Percentiles rank a stretch among this genome's conserved stretches.
phyloP scores from a whole-genome alignment of 2,888 invertebrate genomes.

The Laothoe populi region DNA sequence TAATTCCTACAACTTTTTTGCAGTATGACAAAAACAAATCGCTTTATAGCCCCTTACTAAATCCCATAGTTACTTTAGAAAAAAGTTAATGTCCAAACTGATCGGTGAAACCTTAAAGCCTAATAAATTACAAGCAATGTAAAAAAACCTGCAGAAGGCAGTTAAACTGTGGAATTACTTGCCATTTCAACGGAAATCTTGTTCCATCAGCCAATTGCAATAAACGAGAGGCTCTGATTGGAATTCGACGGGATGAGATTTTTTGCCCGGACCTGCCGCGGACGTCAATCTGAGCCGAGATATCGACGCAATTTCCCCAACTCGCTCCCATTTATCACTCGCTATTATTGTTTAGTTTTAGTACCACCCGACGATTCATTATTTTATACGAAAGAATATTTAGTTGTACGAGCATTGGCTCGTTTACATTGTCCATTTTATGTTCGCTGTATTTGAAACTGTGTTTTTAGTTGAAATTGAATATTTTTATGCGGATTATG shows the following conservation, averaged over 20 bases:
- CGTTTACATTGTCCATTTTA: not conserved
- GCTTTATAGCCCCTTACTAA: not conserved
- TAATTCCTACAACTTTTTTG: too few relatives aligned
- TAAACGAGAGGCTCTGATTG: conserved; percentile 73
- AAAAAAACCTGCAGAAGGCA: conserved; percentile 5
- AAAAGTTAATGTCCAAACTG: not conserved
- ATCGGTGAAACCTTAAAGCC: not conserved
- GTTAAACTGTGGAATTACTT: conserved; percentile 37
- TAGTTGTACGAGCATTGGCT: too few relatives aligned
- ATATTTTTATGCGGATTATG: not conserved
- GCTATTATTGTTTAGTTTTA: conserved; percentile 58
- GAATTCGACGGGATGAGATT: conserved; percentile 68
- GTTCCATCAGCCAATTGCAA: conserved; percentile 70
- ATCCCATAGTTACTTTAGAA: not conserved
- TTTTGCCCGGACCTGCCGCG: conserved; percentile 53
- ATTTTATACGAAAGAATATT: conserved; percentile 32
- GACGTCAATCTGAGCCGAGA: conserved; percentile 57
- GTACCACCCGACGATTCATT: conserved; percentile 35
- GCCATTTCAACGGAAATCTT: conserved; percentile 60
- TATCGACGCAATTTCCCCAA: conserved; percentile 63
- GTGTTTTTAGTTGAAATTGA: not conserved
- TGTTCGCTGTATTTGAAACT: conserved; percentile 3
- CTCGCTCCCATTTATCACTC: conserved; percentile 60
- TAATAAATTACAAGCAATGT: not conserved
- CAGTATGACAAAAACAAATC: too few relatives aligned